phyloP scores from a whole-genome alignment of 1,140 invertebrate genomes.

The Ganaspis sp. region DNA sequence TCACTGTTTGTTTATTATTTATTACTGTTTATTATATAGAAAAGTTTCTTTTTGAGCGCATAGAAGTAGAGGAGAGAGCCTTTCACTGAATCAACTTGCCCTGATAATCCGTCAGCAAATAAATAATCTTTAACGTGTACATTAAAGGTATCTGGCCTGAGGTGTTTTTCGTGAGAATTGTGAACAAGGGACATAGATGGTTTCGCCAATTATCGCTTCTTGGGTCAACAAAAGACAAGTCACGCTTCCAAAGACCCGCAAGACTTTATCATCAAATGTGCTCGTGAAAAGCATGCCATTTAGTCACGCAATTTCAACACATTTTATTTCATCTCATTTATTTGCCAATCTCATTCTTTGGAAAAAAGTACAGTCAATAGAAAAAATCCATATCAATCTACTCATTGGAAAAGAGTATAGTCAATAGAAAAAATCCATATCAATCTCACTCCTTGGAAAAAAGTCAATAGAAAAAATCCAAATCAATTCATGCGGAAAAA shows the following conservation, averaged over 20 bases:
- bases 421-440: too few species aligned
- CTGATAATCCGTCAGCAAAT: constrained; percentile 7
- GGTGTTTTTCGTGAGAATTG: constrained; percentile 1
- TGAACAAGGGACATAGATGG: constrained; percentile 4
- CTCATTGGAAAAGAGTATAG: not conserved
- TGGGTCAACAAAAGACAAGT: not conserved
- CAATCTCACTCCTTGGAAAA: too few species aligned
- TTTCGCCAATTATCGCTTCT: constrained; percentile 12
- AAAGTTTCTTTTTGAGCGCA: not conserved
- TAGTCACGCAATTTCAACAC: not conserved
- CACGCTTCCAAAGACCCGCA: not conserved
- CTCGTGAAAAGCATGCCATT: not conserved
- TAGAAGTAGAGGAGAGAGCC: not conserved
- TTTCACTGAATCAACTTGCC: constrained; percentile 3
- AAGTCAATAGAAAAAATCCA: not conserved
- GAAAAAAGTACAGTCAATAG: not conserved
- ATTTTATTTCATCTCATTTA: not conserved
- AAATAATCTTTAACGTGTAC: not conserved
- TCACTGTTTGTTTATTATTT: not conserved
- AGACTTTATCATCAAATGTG: not conserved
- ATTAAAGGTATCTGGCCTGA: not conserved
- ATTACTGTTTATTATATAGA: not conserved
- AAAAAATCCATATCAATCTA: too few species aligned
- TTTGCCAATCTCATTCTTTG: not conserved
- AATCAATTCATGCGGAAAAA: not conserved